Base-by-base conservation (phyloP, 2,888 invertebrate genomes). In the Aphodius sticticus region DNA sequence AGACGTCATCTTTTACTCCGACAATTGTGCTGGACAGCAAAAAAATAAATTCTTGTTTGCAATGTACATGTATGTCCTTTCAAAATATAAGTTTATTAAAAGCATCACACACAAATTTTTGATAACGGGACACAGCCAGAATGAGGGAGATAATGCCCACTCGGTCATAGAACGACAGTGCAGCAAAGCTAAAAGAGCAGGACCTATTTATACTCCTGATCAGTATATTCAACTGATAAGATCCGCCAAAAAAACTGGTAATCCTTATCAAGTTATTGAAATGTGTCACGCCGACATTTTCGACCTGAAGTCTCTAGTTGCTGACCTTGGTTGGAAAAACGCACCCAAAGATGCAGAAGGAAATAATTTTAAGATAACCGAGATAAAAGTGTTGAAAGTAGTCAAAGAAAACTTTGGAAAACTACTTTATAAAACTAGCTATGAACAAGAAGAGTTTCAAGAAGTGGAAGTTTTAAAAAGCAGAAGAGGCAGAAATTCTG, bases 21-120 rank as follows among this genome's bases (percentile, higher is more conserved):
- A 85, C 78, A 86, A 85, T 79, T 86, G 86, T 76, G 36, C 78
- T 69, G 84, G 84, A 2, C 84, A 84, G 76, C 81, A 85, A 70
- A 85, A 85, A 81, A 85, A 84, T 80, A 82, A 80, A 79, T 84
- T 81, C 76, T 81, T 85, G 16, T 77, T 85, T 37, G 69, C 82
- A 70, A 69, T 83, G 70, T 83, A 81, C 76, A n/a, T 83, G 26
- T 84, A 82, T 70, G 83, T 81, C 14, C 77, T 83, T 14, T n/a
- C n/a, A 16, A 37, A 70, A 15, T 77, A 81, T 16, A 76, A 81
- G 15, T 77, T 82, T 36, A 81, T 83, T 53, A 77, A 79, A 77
- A 79, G 77, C 15, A 84, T 84, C n/a, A 84, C 83, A 2, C 84
- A 83, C 77, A 84, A 85, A 75, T 85, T 53, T 53, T 14, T 76